A percentile compares a stretch with the other conserved stretches of the same genome.
Evolutionary conservation across 2,113 vertebrate genomes (phyloP).

Genomic region (Erinaceus europaeus): DNA sequence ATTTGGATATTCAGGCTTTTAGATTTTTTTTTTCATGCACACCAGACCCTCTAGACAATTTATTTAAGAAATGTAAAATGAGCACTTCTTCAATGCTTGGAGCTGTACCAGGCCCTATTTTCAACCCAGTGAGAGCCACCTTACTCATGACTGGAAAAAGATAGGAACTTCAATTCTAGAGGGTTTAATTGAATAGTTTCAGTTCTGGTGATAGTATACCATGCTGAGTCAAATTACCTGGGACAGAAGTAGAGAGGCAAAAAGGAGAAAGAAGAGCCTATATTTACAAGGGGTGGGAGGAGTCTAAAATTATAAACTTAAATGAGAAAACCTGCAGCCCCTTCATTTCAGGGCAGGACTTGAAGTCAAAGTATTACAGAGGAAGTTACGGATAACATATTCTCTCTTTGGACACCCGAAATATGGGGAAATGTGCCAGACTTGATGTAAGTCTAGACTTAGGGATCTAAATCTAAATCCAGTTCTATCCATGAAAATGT

Average conservation of each 20-base stretch:
- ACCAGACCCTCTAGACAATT: background rate
- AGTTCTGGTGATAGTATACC: background rate
- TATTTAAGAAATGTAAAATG: background rate
- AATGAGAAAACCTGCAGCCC: background rate
- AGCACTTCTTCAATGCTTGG: background rate
- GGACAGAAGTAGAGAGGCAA: background rate
- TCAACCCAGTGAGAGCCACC: background rate
- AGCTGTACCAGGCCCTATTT: background rate
- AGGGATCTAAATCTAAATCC: too few relatives aligned
- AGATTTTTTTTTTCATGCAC: background rate
- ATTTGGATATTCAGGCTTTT: background rate
- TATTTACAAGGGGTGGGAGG: background rate
- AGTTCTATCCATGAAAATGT: too few relatives aligned
- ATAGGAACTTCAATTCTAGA: background rate
- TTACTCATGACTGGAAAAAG: background rate
- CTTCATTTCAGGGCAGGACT: slow-evolving; percentile 9
- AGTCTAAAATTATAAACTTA: slow-evolving; percentile 36
- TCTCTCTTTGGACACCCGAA: background rate
- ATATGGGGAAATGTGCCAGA: background rate
- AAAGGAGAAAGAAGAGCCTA: slow-evolving; percentile 20
- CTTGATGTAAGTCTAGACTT: background rate
- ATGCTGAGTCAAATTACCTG: slow-evolving; percentile 44
- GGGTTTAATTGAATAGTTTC: slow-evolving; percentile 24
- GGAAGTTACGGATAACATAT: background rate
- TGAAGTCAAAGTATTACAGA: background rate